Base-by-base conservation (phyloP, 1,140 invertebrate species). In the Caenorhabditis briggsae region DNA sequence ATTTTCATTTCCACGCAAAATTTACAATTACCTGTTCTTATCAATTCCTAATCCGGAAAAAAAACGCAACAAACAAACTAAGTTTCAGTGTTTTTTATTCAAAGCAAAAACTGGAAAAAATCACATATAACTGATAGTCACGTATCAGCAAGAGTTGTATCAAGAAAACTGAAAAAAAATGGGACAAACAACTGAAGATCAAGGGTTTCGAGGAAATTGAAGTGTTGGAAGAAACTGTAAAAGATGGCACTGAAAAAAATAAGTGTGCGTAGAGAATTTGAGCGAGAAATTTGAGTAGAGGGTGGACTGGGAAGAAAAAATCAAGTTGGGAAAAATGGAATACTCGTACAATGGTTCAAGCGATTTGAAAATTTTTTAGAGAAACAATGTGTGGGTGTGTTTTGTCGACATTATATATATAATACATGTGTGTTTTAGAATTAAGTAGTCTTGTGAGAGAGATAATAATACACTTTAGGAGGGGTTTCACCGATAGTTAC, bases 401-500 rank as follows among this genome's bases (percentile, higher is more conserved):
- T 50, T 18, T 55, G 48, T 16, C 20, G 53, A 50, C 25, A 83
- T 59, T 41, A 33, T 33, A 33, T 33, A 33, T 33, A 33, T 33
- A 33, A 33, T 46, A 59, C 46, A 58, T 41, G 43, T 59, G 56
- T 16, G 43, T 41, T 56, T 20, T 43, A 58, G n/a, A 59, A 83
- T 58, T 56, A 59, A 83, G 82, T 56, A 59, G 82, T 78, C 7
- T 78, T 46, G 55, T 16, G 23, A 11, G n/a, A 58, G 78, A 18
- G 14, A 20, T 33, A n/a, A 48, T 70, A 70, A 70, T 78, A 78
- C 70, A 78, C 20, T 23, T 61, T 9, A 12, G 14, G 0, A 61
- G 6, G 9, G 20, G 25, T 83, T 41, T 87, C 83, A 84, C 25
- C 82, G 82, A 65, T 87, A 87, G 8, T 85, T 83, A 3, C 61